A percentile compares a stretch with the other conserved stretches of the same genome.
Conservation (phyloP, 2,797 vertebrate genomes). For the Cephalopachus bancanus region DNA sequence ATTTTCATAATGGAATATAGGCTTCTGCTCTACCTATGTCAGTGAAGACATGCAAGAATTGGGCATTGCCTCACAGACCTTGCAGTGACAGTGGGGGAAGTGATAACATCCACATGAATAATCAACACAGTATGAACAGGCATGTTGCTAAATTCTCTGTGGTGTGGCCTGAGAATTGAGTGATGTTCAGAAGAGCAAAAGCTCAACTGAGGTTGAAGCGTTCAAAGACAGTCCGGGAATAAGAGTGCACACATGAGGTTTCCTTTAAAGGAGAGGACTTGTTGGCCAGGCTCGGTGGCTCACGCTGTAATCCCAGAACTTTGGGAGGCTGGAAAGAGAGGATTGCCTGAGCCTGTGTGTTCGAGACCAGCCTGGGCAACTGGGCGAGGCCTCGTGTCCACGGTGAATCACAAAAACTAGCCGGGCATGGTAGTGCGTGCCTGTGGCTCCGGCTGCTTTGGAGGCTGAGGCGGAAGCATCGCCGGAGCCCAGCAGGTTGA, state of each 20-base stretch:
- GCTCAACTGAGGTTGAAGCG: neutral
- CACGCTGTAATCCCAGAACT: too few relatives aligned
- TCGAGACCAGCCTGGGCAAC: too few relatives aligned
- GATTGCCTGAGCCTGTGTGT: too few relatives aligned
- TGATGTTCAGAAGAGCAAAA: neutral
- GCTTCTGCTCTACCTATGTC: neutral
- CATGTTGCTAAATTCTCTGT: neutral
- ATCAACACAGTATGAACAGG: neutral
- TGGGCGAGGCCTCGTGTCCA: too few relatives aligned
- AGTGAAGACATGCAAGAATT: neutral
- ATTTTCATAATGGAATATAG: neutral
- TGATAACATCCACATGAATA: neutral
- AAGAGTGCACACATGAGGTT: neutral
- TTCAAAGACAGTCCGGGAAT: neutral
- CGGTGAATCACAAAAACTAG: too few relatives aligned
- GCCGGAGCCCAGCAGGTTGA: too few relatives aligned
- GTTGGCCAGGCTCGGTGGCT: too few relatives aligned
- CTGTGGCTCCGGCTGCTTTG: too few relatives aligned
- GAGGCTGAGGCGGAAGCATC: too few relatives aligned
- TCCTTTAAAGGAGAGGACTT: neutral
- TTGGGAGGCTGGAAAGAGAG: too few relatives aligned
- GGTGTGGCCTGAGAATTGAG: neutral
- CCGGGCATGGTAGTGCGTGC: too few relatives aligned
- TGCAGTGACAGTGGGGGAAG: neutral
- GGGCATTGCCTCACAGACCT: neutral